phyloP scores from a whole-genome alignment of 2,888 invertebrate genomes.

The Congeria kusceri region DNA sequence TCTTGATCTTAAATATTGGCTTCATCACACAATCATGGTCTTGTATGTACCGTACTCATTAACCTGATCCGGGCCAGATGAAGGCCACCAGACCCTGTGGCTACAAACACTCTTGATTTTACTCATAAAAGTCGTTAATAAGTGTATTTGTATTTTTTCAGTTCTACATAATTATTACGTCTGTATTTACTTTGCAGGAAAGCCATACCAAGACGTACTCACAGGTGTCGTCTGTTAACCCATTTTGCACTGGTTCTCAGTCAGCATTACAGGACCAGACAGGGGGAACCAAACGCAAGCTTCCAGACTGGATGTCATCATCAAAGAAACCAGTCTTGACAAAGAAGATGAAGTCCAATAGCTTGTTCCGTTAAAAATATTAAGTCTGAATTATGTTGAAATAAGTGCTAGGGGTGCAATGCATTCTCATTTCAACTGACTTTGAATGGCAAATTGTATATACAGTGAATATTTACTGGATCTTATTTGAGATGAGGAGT shows the following conservation, averaged over 20 bases:
- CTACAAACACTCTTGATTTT: too few species aligned
- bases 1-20: too few species aligned
- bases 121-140: background rate
- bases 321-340: slow-evolving; percentile 65
- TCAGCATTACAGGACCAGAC: slow-evolving; percentile 5
- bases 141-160: background rate
- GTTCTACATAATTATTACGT: background rate
- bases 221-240: background rate
- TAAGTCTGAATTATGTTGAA: background rate
- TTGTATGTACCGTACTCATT: too few species aligned
- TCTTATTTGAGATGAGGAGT: too few species aligned
- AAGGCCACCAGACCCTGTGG: too few species aligned
- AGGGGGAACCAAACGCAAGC: slow-evolving; percentile 69
- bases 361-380: slow-evolving; percentile 68
- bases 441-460: too few species aligned
- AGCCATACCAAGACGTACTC: background rate
- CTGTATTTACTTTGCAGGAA: background rate
- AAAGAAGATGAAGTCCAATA: slow-evolving; percentile 79
- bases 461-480: too few species aligned
- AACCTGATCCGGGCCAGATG: too few species aligned
- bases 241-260: slow-evolving; percentile 18
- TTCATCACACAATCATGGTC: too few species aligned
- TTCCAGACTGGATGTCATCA: slow-evolving; percentile 77
- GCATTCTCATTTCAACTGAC: too few species aligned
- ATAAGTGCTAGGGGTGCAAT: too few species aligned